Evolutionary conservation across 2,797 vertebrate species (phyloP).

Genomic region (Nothura maculosa): DNA sequence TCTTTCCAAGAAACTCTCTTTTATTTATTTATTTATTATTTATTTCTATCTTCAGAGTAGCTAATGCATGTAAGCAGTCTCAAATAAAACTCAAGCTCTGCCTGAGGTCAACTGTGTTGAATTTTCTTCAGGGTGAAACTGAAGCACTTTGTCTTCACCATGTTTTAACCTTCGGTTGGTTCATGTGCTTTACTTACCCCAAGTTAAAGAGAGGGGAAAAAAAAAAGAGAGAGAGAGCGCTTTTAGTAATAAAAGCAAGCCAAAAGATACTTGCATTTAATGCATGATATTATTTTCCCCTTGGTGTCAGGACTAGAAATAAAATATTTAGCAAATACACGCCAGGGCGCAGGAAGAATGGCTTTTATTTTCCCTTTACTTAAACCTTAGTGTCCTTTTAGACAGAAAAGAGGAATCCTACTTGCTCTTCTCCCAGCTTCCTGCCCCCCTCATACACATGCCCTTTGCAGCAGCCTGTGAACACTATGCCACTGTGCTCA

Average conservation of each 20-base stretch:
- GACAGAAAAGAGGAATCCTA: neutral
- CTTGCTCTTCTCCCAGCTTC: neutral
- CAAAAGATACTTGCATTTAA: neutral
- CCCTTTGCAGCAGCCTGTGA: neutral
- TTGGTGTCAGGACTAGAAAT: neutral
- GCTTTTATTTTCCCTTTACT: neutral
- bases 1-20: neutral
- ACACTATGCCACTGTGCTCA: conserved; percentile 15
- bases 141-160: neutral
- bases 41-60: neutral
- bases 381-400: neutral
- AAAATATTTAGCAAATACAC: neutral
- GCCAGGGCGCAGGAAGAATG: neutral
- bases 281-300: neutral
- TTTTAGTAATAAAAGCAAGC: neutral
- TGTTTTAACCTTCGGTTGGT: neutral
- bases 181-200: neutral
- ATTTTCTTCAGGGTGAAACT: neutral
- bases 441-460: neutral
- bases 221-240: rapidly evolving
- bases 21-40: neutral
- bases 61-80: neutral
- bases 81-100: neutral
- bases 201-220: neutral
- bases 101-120: neutral